Percentiles rank a stretch among this genome's conserved stretches.
Evolutionary conservation across 2,113 vertebrate genomes (phyloP).

Genomic region (Ceyx margarethae): DNA sequence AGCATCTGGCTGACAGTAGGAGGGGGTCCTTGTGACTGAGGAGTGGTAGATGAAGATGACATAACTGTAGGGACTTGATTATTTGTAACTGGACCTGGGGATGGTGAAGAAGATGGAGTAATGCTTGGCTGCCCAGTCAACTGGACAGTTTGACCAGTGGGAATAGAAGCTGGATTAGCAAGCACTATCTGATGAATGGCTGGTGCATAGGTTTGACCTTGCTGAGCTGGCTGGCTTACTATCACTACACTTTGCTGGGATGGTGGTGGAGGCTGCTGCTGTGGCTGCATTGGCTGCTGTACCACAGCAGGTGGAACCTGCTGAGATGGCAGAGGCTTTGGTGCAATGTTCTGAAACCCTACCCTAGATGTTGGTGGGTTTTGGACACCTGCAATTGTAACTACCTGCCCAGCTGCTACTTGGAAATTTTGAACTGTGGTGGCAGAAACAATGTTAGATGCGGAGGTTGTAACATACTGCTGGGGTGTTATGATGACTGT

Average conservation of each 20-base stretch:
- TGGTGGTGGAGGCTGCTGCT: slow-evolving; percentile 76
- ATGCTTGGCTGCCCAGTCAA: slow-evolving; percentile 85
- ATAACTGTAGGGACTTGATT: slow-evolving; percentile 79
- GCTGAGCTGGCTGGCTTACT: slow-evolving; percentile 88
- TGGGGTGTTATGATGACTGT: slow-evolving; percentile 83
- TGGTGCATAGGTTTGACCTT: slow-evolving; percentile 87
- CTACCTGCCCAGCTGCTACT: slow-evolving; percentile 83
- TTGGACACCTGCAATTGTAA: slow-evolving; percentile 84
- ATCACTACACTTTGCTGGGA: slow-evolving; percentile 92
- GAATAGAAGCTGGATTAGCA: slow-evolving; percentile 87
- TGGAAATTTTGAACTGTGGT: slow-evolving; percentile 88
- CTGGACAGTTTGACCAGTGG: slow-evolving; percentile 87
- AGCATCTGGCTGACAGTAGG: slow-evolving; percentile 92
- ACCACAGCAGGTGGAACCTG: slow-evolving; percentile 76
- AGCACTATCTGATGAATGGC: slow-evolving; percentile 98
- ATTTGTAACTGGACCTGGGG: slow-evolving; percentile 77
- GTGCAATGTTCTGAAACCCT: slow-evolving; percentile 96
- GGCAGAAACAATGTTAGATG: slow-evolving; percentile 81
- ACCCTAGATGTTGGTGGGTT: slow-evolving; percentile 87
- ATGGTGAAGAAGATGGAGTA: slow-evolving; percentile 81
- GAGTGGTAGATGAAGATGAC: slow-evolving; percentile 76
- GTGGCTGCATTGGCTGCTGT: slow-evolving; percentile 76
- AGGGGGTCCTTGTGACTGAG: slow-evolving; percentile 86
- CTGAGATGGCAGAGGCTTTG: slow-evolving; percentile 90
- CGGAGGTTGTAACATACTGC: slow-evolving; percentile 81